Conservation (phyloP, 2,888 invertebrate species). For the Emmelina monodactyla region DNA sequence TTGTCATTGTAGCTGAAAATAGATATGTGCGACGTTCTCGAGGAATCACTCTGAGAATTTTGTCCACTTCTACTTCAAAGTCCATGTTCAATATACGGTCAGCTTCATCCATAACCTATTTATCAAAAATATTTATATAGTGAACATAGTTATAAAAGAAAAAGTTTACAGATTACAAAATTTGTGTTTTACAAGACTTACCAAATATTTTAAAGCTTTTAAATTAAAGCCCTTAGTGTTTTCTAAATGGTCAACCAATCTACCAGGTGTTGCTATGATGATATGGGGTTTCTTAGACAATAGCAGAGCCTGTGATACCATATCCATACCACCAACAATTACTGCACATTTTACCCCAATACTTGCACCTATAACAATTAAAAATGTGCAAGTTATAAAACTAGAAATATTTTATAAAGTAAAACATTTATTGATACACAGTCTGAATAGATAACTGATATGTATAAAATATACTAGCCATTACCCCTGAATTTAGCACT, state of each 20-base stretch:
- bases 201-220: slow-evolving; percentile 86
- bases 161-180: background rate
- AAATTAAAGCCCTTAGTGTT: slow-evolving; percentile 98
- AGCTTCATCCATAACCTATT: slow-evolving; percentile 98
- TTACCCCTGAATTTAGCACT: slow-evolving; percentile 17
- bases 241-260: slow-evolving; percentile 94
- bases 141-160: background rate
- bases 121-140: background rate
- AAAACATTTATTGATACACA: background rate
- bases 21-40: slow-evolving; percentile 90
- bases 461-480: background rate
- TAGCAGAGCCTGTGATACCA: slow-evolving; percentile 91
- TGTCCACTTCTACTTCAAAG: slow-evolving; percentile 97
- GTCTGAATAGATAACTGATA: background rate
- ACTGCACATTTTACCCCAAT: slow-evolving; percentile 97
- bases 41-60: slow-evolving; percentile 90
- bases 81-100: slow-evolving; percentile 99
- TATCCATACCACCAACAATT: slow-evolving; percentile 98
- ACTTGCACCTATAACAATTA: slow-evolving; percentile 71
- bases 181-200: slow-evolving; percentile 32
- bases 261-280: slow-evolving; percentile 95
- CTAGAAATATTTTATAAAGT: background rate
- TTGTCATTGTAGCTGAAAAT: slow-evolving; percentile 99
- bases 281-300: slow-evolving; percentile 97
- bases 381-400: background rate